Evolutionary conservation across 2,797 vertebrate genomes (phyloP).

Genomic region (Pipistrellus pipistrellus): DNA sequence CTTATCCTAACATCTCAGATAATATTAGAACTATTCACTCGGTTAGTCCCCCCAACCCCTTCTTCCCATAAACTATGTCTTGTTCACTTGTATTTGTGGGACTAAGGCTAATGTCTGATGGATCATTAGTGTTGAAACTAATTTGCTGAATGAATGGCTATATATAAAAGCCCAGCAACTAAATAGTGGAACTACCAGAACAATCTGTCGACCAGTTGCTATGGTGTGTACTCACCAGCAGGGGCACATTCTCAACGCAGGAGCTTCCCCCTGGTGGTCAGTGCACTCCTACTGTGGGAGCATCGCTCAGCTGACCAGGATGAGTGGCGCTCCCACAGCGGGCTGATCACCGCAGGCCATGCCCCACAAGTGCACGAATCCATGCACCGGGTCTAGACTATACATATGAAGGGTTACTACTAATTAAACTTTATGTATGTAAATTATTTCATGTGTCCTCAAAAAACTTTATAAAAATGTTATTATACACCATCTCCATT

Average conservation of each 20-base stretch:
- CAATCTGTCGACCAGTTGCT: no score
- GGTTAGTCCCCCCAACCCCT: not conserved
- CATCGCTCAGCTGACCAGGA: no score
- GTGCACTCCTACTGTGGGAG: no score
- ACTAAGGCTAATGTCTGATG: conserved; percentile 6
- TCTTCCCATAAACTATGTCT: not conserved
- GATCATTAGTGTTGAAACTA: conserved; percentile 43
- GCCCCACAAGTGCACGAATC: no score
- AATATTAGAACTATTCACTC: not conserved
- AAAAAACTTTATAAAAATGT: conserved; percentile 39
- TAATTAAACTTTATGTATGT: conserved; percentile 29
- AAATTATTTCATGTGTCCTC: conserved; percentile 33
- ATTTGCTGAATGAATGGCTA: conserved; percentile 51
- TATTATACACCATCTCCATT: not conserved
- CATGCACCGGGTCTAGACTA: no score
- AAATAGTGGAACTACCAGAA: no score
- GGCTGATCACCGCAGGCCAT: no score
- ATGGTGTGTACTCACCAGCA: no score
- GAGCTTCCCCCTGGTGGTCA: no score
- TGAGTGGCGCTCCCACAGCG: no score
- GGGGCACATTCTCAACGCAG: no score
- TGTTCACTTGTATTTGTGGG: not conserved
- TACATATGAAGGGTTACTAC: not conserved
- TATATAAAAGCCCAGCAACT: not conserved
- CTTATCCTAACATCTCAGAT: not conserved